Evolutionary conservation across 2,888 invertebrate species (phyloP).

Genomic region (Cantharis flavilabris): DNA sequence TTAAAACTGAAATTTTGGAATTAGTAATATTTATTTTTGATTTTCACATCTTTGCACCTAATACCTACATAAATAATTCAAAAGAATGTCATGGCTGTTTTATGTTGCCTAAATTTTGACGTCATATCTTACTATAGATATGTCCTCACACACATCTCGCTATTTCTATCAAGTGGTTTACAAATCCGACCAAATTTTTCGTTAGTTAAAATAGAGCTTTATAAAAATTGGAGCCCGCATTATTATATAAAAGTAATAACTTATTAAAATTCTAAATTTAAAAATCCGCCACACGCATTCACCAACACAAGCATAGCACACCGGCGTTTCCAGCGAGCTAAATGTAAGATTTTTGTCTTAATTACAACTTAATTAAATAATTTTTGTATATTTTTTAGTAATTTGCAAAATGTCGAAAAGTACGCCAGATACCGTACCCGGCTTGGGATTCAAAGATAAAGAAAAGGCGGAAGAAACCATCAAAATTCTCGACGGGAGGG

Average conservation of each 20-base stretch:
- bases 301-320: not conserved
- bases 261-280: constrained; percentile 14
- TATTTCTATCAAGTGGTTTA: constrained; percentile 26
- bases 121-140: constrained; percentile 43
- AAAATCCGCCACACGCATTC: constrained; percentile 20
- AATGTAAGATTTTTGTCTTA: not conserved
- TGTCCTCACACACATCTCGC: constrained; percentile 38
- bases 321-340: not conserved
- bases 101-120: constrained; percentile 37
- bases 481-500: constrained; percentile 67
- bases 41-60: constrained; percentile 9
- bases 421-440: constrained; percentile 67
- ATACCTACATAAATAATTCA: constrained; percentile 16
- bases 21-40: constrained; percentile 27
- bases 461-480: constrained; percentile 73
- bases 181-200: not conserved
- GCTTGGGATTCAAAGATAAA: constrained; percentile 78
- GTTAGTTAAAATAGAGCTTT: not conserved
- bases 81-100: constrained; percentile 26
- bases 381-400: not conserved
- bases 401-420: constrained; percentile 46
- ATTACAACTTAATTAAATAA: not conserved
- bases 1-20: not conserved
- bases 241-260: constrained; percentile 7
- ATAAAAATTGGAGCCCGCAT: not conserved